Base-by-base conservation (phyloP, 2,113 vertebrate species). In the Epinephelus moara region DNA sequence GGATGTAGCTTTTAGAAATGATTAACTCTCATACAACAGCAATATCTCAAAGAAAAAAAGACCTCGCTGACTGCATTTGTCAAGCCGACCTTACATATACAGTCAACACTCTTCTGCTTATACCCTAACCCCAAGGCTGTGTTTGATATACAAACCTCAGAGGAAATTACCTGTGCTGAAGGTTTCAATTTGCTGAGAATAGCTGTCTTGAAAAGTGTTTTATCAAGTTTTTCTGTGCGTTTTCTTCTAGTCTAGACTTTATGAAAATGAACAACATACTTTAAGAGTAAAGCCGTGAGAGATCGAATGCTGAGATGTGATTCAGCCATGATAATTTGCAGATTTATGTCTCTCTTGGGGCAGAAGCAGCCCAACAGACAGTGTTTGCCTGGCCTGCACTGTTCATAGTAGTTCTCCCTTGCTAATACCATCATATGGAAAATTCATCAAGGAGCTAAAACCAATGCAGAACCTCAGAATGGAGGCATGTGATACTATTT, bases 141-240 rank as follows among this genome's bases (percentile, higher is more conserved):
- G 81, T 91, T 89, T 49, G 56, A 70, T 82, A 84, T 30, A 87
- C 92, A 90, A 80, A 80, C 49, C n/a, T 25, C 3, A 10, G 42
- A 75, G 49, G 13, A 64, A 66, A 52, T 47, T 4, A 66, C 12
- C 3, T 14, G 40, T 37, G 42, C 55, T 49, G 33, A 37, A 37
- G 33, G 33, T 30, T 30, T 30, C 30, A 30, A 30, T 30, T 30
- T 30, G 30, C 30, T 30, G 30, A 30, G 30, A 30, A 4, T 30
- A 66, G 42, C 5, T 4, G 30, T 42, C 37, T 62, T 66, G 0
- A 60, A 45, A 45, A 45, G 11, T 45, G 7, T 37, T 75, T 70
- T 27, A 40, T 25, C 19, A 63, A 60, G 53, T 53, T 45, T 72
- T 42, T 53, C 5, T 49, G 12, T 55, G 17, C 0, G 2, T 49